Conservation (phyloP, 2,797 vertebrate species). For the Poecilia picta region DNA sequence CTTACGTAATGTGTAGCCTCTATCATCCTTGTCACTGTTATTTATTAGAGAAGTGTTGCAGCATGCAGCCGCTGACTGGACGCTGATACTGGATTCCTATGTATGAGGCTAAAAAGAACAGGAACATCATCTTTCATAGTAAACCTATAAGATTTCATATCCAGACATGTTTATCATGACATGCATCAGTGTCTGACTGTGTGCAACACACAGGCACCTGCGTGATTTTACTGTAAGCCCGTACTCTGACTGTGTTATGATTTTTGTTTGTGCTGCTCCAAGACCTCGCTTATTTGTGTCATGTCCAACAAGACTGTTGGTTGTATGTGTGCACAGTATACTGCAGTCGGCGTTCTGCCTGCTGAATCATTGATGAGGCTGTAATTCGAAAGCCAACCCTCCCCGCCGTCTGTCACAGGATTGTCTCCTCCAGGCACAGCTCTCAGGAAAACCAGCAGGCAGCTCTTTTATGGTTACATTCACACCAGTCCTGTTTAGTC, state of each 20-base stretch:
- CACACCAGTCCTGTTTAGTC: background rate
- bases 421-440: constrained; percentile 34
- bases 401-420: constrained; percentile 54
- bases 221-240: background rate
- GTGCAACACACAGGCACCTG: background rate
- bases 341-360: constrained; percentile 32
- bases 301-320: constrained; percentile 38
- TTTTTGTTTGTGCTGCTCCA: constrained; percentile 2
- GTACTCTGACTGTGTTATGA: background rate
- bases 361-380: constrained; percentile 83
- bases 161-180: background rate
- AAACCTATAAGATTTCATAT: background rate
- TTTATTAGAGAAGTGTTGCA: background rate
- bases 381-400: constrained; percentile 71
- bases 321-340: constrained; percentile 36
- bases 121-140: constrained; percentile 3
- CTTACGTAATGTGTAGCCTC: constrained; percentile 3
- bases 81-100: background rate
- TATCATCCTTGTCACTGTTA: background rate
- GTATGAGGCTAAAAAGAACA: background rate
- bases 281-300: constrained; percentile 21
- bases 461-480: constrained; percentile 15
- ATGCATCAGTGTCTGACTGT: background rate
- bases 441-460: constrained; percentile 46
- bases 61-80: background rate